phyloP scores from a whole-genome alignment of 2,888 invertebrate genomes.

The Drosophila quasianomalipes region DNA sequence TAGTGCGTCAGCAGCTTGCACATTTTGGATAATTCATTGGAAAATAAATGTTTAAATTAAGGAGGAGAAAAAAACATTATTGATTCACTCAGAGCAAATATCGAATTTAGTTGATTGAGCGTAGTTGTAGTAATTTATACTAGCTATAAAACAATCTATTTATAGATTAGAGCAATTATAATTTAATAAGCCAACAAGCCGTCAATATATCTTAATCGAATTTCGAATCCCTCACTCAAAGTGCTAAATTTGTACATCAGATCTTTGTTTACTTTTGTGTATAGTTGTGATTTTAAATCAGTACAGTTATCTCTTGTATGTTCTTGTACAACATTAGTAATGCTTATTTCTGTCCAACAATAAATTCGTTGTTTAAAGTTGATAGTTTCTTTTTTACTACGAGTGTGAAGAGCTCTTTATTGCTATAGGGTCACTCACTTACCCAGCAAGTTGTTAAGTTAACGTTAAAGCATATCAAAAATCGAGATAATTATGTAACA shows the following conservation, averaged over 20 bases:
- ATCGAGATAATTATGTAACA: constrained; percentile 6
- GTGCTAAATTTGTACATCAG: neutral
- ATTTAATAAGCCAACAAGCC: neutral
- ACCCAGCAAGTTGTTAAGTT: constrained; percentile 14
- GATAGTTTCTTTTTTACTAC: neutral
- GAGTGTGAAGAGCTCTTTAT: neutral
- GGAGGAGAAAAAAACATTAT: constrained; percentile 1
- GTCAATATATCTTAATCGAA: neutral
- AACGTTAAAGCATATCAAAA: neutral
- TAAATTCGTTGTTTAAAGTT: neutral
- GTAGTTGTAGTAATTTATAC: constrained; percentile 4
- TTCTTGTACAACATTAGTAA: neutral
- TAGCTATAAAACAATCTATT: constrained; percentile 10
- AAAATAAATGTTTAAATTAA: constrained; percentile 50
- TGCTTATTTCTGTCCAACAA: neutral
- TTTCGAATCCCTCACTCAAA: neutral
- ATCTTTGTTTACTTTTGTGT: neutral
- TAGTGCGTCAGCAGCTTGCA: constrained; percentile 61
- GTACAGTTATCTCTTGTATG: neutral
- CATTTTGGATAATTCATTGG: constrained; percentile 63
- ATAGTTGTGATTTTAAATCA: neutral
- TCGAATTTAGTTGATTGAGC: constrained; percentile 8
- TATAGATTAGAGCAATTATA: constrained; percentile 1
- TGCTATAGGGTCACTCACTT: constrained; percentile 4
- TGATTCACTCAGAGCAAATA: neutral